A percentile compares a stretch with the other conserved stretches of the same genome.
Evolutionary conservation across 1,140 invertebrate genomes (phyloP).

Genomic region (Acromyrmex heyeri): DNA sequence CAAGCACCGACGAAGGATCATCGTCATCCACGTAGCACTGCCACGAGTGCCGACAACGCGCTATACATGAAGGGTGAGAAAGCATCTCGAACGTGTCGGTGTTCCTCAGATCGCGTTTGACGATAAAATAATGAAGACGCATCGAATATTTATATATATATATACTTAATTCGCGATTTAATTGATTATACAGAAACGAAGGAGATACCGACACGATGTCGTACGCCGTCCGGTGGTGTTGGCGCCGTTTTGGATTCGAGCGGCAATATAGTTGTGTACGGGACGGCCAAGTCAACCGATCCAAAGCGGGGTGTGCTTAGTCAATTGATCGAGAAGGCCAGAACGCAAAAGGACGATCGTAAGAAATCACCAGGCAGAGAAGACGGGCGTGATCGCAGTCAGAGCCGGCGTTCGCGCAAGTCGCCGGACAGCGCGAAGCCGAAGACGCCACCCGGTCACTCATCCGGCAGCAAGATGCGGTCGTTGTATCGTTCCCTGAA

Average conservation of each 20-base stretch:
- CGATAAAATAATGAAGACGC: not conserved
- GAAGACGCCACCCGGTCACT: conserved; percentile 84
- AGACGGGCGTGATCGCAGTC: conserved; percentile 82
- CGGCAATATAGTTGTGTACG: conserved; percentile 85
- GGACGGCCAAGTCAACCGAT: conserved; percentile 80
- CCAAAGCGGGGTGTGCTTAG: conserved; percentile 86
- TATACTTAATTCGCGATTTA: not conserved
- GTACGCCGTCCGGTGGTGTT: conserved; percentile 81
- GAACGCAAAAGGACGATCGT: conserved; percentile 87
- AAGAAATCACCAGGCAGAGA: conserved; percentile 86
- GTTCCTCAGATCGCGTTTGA: not conserved
- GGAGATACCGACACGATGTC: conserved; percentile 83
- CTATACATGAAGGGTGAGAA: conserved; percentile 85
- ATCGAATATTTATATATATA: not conserved
- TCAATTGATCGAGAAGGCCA: conserved; percentile 87
- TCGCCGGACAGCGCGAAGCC: conserved; percentile 85
- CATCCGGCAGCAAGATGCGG: conserved; percentile 82
- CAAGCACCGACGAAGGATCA: conserved; percentile 83
- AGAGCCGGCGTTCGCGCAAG: conserved; percentile 84
- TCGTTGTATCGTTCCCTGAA: conserved; percentile 83
- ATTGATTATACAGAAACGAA: conserved; percentile 78
- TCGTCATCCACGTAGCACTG: conserved; percentile 80
- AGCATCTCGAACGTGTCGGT: not conserved
- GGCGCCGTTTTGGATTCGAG: conserved; percentile 83
- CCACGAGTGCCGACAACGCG: conserved; percentile 82